A percentile compares a stretch with the other conserved stretches of the same genome.
phyloP scores from a whole-genome alignment of 1,140 invertebrate genomes.

The Leptinotarsa lineolata region DNA sequence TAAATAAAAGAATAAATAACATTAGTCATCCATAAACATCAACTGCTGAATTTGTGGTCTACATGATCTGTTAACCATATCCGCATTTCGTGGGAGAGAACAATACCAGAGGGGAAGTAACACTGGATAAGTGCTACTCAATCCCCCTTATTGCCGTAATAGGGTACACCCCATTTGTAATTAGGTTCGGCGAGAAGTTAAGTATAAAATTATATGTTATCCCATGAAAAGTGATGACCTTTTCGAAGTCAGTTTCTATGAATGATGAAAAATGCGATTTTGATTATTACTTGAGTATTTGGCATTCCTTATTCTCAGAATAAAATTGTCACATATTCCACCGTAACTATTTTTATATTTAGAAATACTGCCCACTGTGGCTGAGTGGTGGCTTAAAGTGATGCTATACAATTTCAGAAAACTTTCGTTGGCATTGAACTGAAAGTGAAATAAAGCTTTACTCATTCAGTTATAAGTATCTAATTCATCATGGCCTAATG shows the following conservation, averaged over 20 bases:
- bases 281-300: not conserved
- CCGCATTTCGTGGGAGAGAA: conserved; percentile 18
- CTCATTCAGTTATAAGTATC: too few species aligned
- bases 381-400: too few species aligned
- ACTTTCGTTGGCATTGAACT: too few species aligned
- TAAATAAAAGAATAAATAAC: too few species aligned
- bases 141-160: conserved; percentile 37
- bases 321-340: too few species aligned
- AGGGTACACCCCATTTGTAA: conserved; percentile 37
- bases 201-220: conserved; percentile 38
- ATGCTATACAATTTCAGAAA: too few species aligned
- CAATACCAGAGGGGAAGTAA: conserved; percentile 25
- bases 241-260: not conserved
- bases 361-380: too few species aligned
- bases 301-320: too few species aligned
- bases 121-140: conserved; percentile 35
- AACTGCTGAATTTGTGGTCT: not conserved
- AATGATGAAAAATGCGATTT: not conserved
- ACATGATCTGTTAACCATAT: not conserved
- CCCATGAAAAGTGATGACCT: not conserved
- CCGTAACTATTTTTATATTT: too few species aligned
- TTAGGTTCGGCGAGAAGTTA: conserved; percentile 36
- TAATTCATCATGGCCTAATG: too few species aligned
- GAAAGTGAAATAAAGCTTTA: too few species aligned
- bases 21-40: not conserved